A percentile compares a stretch with the other conserved stretches of the same genome.
Conservation (phyloP, 1,140 invertebrate species). For the Dinoponera quadriceps region DNA sequence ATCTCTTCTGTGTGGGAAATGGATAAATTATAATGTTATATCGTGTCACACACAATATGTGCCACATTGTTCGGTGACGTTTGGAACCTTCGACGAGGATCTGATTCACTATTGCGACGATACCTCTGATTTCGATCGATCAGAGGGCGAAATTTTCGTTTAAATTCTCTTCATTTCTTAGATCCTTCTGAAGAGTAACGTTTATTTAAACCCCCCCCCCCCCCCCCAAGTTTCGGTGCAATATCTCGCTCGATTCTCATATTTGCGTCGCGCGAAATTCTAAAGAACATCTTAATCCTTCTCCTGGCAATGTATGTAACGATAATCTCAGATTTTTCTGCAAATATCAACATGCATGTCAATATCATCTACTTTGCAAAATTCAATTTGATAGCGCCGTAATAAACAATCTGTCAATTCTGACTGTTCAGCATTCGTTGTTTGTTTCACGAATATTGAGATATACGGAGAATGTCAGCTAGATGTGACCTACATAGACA, state of each 20-base stretch:
- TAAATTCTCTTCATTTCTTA: not conserved
- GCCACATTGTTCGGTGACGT: not conserved
- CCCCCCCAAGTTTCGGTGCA: not conserved
- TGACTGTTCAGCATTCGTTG: slow-evolving; percentile 17
- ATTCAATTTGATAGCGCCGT: slow-evolving; percentile 4
- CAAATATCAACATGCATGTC: no score
- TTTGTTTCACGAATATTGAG: slow-evolving; percentile 35
- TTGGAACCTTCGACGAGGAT: not conserved
- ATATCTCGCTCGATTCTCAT: not conserved
- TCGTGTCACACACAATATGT: no score
- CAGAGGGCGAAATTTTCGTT: not conserved
- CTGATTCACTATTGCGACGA: not conserved
- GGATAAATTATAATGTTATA: no score
- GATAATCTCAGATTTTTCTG: slow-evolving; percentile 26
- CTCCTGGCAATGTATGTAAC: slow-evolving; percentile 7
- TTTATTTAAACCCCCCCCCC: not conserved
- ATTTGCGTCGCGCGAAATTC: not conserved
- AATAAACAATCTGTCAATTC: slow-evolving; percentile 45
- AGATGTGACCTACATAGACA: slow-evolving; percentile 27
- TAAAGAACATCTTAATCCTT: not conserved
- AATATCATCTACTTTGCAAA: slow-evolving; percentile 18
- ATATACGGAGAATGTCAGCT: slow-evolving; percentile 15
- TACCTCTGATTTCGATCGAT: slow-evolving; percentile 17
- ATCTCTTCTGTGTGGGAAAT: not conserved
- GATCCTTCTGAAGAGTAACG: not conserved